Percentiles rank a stretch among this genome's conserved stretches.
These are phyloP conservation scores for Mesorhabditis belari DNA, from an alignment of 2,888 invertebrate genomes.

Conservation along the genomic window DNA sequence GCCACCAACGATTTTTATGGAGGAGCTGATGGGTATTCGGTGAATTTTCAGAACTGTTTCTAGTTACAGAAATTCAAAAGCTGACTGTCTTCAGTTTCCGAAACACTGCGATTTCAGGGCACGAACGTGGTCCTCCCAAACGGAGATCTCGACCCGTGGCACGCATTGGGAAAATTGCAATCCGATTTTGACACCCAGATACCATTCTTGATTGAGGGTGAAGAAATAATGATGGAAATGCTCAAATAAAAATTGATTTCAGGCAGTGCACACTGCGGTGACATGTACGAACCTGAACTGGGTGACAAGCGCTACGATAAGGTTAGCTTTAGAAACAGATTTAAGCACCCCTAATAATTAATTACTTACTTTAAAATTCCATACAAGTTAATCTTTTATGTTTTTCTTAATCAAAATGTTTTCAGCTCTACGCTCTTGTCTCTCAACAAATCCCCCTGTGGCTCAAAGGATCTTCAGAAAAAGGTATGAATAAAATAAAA, in stretches of 20 bases:
- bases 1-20: conserved; percentile 33
- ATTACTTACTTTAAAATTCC: conserved; percentile 9
- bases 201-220: background rate
- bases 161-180: conserved; percentile 8
- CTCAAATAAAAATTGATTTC: too few species aligned
- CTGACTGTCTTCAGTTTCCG: background rate
- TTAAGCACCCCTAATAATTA: too few species aligned
- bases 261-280: conserved; percentile 14
- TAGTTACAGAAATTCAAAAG: background rate
- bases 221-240: too few species aligned
- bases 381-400: too few species aligned
- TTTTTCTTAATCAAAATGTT: too few species aligned
- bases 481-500: too few species aligned
- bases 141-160: conserved; percentile 23
- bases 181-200: conserved; percentile 8
- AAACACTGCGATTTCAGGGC: conserved; percentile 8
- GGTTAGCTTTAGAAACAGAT: background rate
- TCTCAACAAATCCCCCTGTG: conserved; percentile 23
- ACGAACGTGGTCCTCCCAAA: conserved; percentile 24
- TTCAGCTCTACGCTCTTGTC: conserved; percentile 16
- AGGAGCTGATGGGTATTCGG: conserved; percentile 23
- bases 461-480: conserved; percentile 21
- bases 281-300: conserved; percentile 17
- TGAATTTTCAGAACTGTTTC: background rate
- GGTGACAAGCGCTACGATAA: background rate